Conservation (phyloP, 2,113 vertebrate genomes). For the Plotosus lineatus region DNA sequence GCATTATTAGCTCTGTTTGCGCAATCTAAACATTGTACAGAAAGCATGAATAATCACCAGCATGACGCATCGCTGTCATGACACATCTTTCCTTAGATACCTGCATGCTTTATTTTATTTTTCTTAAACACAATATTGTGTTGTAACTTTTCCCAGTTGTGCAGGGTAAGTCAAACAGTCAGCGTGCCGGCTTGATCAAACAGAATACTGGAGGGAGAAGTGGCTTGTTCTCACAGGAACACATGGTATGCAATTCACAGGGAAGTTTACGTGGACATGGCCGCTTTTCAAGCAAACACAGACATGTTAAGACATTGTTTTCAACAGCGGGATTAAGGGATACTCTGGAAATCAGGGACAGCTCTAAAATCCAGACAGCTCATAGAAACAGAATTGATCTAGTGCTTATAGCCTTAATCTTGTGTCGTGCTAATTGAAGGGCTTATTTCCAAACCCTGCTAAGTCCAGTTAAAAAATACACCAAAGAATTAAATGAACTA, state of each 20-base stretch:
- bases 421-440: neutral
- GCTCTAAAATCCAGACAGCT: neutral
- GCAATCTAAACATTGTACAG: neutral
- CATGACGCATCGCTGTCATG: neutral
- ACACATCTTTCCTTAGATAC: neutral
- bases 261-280: neutral
- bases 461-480: too few relatives aligned
- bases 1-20: neutral
- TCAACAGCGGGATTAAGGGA: neutral
- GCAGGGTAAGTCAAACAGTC: neutral
- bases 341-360: neutral
- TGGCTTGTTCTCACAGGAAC: slow-evolving; percentile 20
- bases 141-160: neutral
- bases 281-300: neutral
- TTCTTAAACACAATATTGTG: neutral
- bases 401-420: neutral
- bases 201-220: neutral
- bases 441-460: too few relatives aligned
- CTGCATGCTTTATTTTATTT: neutral
- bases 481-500: too few relatives aligned
- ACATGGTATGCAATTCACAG: neutral
- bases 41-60: neutral
- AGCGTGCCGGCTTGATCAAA: neutral
- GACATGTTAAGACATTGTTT: slow-evolving; percentile 15
- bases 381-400: neutral